Percentiles rank a stretch among this genome's conserved stretches.
phyloP scores from a whole-genome alignment of 2,888 invertebrate genomes.

The Scotopteryx bipunctaria region DNA sequence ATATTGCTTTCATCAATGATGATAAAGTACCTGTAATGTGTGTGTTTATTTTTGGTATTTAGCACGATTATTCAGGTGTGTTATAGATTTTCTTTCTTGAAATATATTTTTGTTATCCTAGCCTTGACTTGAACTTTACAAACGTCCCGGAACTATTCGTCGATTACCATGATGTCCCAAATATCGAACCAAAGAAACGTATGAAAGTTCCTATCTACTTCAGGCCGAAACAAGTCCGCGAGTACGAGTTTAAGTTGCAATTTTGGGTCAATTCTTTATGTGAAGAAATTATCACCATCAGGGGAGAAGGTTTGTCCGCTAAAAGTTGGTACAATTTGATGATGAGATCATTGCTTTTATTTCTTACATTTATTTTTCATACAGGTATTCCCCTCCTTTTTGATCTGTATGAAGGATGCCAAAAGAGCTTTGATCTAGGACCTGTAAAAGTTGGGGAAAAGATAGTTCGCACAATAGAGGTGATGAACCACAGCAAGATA shows the following conservation, averaged over 20 bases:
- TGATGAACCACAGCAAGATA: constrained; percentile 83
- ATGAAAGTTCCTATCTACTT: constrained; percentile 79
- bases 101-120: constrained; percentile 49
- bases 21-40: constrained; percentile 63
- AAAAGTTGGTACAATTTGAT: too few species aligned
- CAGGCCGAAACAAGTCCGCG: constrained; percentile 76
- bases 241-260: constrained; percentile 76
- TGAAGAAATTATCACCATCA: constrained; percentile 75
- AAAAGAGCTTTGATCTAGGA: constrained; percentile 73
- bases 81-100: not conserved
- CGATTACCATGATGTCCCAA: constrained; percentile 62
- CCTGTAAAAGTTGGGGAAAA: constrained; percentile 78
- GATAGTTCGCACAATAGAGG: constrained; percentile 76
- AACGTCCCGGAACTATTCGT: constrained; percentile 78
- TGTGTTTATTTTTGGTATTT: too few species aligned
- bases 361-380: constrained; percentile 35
- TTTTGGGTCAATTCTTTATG: constrained; percentile 82
- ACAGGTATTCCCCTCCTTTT: constrained; percentile 70
- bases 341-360: too few species aligned
- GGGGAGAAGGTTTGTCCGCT: constrained; percentile 77
- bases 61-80: not conserved
- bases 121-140: constrained; percentile 77
- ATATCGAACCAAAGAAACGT: constrained; percentile 67
- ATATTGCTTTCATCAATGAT: constrained; percentile 61
- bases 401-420: constrained; percentile 76